Conservation (phyloP, 2,888 invertebrate species). For the Trachelus tabidus region DNA sequence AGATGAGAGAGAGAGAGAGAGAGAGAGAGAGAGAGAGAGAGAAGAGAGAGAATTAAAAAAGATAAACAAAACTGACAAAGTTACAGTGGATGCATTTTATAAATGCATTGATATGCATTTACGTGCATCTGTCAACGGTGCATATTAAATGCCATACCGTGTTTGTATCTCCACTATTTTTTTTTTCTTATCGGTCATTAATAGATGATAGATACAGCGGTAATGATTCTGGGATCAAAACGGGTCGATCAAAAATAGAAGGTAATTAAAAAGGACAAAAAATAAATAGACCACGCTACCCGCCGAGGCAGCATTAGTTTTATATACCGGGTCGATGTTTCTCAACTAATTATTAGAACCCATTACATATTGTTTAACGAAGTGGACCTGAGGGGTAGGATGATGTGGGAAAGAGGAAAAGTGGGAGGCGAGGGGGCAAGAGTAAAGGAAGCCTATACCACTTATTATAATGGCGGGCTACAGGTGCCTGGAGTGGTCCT, state of each 20-base stretch:
- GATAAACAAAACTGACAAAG: slow-evolving; percentile 19
- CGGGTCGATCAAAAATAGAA: slow-evolving; percentile 21
- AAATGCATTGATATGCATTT: slow-evolving; percentile 3
- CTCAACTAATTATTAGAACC: slow-evolving; percentile 49
- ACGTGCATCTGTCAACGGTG: not conserved
- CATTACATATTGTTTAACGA: slow-evolving; percentile 50
- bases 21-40: not conserved
- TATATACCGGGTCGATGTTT: slow-evolving; percentile 25
- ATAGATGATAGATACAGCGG: slow-evolving; percentile 11
- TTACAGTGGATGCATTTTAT: not conserved
- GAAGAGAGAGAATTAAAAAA: slow-evolving; percentile 12
- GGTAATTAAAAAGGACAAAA: slow-evolving; percentile 20
- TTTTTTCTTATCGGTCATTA: slow-evolving; percentile 4
- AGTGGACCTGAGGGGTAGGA: slow-evolving; percentile 11
- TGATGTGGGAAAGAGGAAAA: not conserved
- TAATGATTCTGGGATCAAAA: slow-evolving; percentile 16
- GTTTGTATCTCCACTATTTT: not conserved
- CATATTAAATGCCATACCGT: not conserved
- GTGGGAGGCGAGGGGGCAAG: not conserved
- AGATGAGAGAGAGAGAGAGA: not conserved
- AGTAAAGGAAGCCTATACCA: slow-evolving; percentile 30
- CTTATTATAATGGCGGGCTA: slow-evolving; percentile 45
- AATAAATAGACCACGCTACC: slow-evolving; percentile 4
- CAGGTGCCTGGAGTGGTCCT: slow-evolving; percentile 44
- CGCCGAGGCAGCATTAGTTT: slow-evolving; percentile 4